Percentiles rank a stretch among this genome's conserved stretches.
Evolutionary conservation across 2,797 vertebrate species (phyloP).

Genomic region (Etheostoma perlongum): DNA sequence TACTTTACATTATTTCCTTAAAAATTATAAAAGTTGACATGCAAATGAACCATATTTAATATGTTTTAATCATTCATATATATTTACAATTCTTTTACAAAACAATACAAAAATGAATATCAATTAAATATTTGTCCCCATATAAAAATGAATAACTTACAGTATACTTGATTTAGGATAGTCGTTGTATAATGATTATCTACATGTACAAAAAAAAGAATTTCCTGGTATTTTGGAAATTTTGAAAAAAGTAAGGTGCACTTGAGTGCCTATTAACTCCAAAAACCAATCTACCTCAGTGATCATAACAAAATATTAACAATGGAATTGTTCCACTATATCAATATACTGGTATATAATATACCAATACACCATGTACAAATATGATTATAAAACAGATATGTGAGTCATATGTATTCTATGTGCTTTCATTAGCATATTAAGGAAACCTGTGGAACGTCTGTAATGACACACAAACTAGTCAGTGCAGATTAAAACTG

Average conservation of each 20-base stretch:
- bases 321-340: conserved; percentile 53
- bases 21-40: conserved; percentile 45
- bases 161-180: conserved; percentile 70
- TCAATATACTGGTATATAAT: conserved; percentile 46
- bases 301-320: conserved; percentile 59
- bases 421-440: conserved; percentile 45
- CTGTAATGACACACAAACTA: conserved; percentile 22
- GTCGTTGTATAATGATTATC: conserved; percentile 73
- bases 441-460: conserved; percentile 37
- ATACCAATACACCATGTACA: conserved; percentile 48
- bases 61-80: conserved; percentile 49
- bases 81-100: conserved; percentile 77
- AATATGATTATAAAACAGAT: conserved; percentile 51
- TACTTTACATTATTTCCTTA: conserved; percentile 38
- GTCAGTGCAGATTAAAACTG: conserved; percentile 60
- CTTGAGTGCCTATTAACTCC: conserved; percentile 69
- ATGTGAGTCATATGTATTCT: conserved; percentile 52
- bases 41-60: conserved; percentile 58
- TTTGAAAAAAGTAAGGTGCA: conserved; percentile 84
- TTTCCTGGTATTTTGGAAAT: conserved; percentile 73
- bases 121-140: conserved; percentile 75
- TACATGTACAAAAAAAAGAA: conserved; percentile 71
- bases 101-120: conserved; percentile 62
- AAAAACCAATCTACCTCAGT: conserved; percentile 59
- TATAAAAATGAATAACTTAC: conserved; percentile 85